These are phyloP conservation scores for Listronotus oregonensis DNA, from an alignment of 1,140 invertebrate species.

Conservation along the genomic window DNA sequence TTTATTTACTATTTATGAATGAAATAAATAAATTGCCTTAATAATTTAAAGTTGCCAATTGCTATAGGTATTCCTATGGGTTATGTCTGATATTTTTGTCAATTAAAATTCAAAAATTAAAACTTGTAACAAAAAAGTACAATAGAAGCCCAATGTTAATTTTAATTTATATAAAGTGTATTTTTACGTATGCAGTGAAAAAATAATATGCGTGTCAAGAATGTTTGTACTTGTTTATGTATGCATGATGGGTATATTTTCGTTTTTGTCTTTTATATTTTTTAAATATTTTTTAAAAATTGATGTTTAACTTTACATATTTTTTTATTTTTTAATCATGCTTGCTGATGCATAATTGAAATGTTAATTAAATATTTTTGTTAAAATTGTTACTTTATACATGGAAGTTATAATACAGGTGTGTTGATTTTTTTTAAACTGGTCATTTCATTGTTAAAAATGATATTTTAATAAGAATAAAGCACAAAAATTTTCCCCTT, in stretches of 20 bases:
- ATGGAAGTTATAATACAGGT: background rate
- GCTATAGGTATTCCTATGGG: too few species aligned
- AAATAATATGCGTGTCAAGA: background rate
- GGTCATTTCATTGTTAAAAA: slow-evolving; percentile 8
- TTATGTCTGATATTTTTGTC: background rate
- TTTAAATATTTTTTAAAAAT: slow-evolving; percentile 24
- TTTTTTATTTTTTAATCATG: slow-evolving; percentile 21
- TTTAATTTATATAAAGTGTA: too few species aligned
- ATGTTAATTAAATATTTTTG: background rate
- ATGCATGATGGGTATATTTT: slow-evolving; percentile 25
- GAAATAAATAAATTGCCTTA: too few species aligned
- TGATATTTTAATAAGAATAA: slow-evolving; percentile 27
- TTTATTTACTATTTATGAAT: too few species aligned
- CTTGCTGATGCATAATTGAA: slow-evolving; percentile 21
- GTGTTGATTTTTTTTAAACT: slow-evolving; percentile 4
- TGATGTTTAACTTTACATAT: slow-evolving; percentile 28
- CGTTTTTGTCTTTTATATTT: slow-evolving; percentile 22
- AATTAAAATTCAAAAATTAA: background rate
- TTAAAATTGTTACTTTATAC: slow-evolving; percentile 8
- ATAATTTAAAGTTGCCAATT: too few species aligned
- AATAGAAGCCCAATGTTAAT: background rate
- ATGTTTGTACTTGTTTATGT: slow-evolving; percentile 10
- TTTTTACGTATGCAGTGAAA: too few species aligned
- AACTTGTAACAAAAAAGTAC: background rate
- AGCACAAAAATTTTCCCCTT: background rate